Percentiles rank a stretch among this genome's conserved stretches.
These are phyloP conservation scores for Tylochromis polylepis DNA, from an alignment of 2,113 vertebrate species.

Conservation along the genomic window DNA sequence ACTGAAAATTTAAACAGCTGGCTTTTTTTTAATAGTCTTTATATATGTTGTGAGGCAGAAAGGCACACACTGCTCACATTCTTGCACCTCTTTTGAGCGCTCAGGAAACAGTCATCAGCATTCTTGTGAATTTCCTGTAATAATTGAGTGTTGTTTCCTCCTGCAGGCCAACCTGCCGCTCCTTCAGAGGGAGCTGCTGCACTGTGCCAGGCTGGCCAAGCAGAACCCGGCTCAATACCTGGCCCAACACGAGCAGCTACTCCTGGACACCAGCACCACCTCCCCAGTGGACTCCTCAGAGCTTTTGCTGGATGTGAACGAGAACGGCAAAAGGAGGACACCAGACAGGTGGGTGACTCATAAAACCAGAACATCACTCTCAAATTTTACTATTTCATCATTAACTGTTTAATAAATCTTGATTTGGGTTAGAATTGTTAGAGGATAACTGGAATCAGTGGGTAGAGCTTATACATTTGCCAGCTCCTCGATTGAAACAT, in stretches of 20 bases:
- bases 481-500: not conserved
- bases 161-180: slow-evolving; percentile 89
- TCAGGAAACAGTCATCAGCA: not conserved
- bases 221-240: slow-evolving; percentile 96
- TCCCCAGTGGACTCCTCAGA: slow-evolving; percentile 89
- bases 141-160: not conserved
- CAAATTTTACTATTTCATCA: not conserved
- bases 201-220: slow-evolving; percentile 95
- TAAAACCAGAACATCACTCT: not conserved
- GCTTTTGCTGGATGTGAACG: slow-evolving; percentile 89
- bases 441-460: not conserved
- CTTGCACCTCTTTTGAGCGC: not conserved
- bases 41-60: not conserved
- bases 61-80: not conserved
- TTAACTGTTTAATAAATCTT: not conserved
- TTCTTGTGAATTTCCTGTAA: not conserved
- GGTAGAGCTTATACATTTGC: not conserved
- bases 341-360: slow-evolving; percentile 83
- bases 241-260: slow-evolving; percentile 94
- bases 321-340: slow-evolving; percentile 90
- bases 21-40: not conserved
- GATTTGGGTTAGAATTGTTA: not conserved
- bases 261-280: slow-evolving; percentile 87
- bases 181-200: slow-evolving; percentile 92
- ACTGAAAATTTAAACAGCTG: not conserved